These are phyloP conservation scores for Dimorphilus gyrociliatus DNA, from an alignment of 2,888 invertebrate species.

Conservation along the genomic window DNA sequence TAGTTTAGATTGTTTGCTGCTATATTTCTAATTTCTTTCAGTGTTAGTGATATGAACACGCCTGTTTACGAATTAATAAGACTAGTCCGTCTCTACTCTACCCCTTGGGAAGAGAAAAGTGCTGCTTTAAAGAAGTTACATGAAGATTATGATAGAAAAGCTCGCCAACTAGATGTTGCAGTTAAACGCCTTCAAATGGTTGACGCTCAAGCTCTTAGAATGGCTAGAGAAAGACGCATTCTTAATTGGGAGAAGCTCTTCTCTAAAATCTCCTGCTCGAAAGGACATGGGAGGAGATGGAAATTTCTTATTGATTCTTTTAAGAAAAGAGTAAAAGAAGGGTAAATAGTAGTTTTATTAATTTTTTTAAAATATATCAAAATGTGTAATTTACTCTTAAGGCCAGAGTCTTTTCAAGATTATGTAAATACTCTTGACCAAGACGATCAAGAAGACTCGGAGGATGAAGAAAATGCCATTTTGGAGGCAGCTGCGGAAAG, in stretches of 20 bases:
- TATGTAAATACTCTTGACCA: too few relatives aligned
- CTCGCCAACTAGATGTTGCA: slow-evolving; percentile 33
- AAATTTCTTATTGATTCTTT: slow-evolving; percentile 35
- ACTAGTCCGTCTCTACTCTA: slow-evolving; percentile 33
- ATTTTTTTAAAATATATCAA: background rate
- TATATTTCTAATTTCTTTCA: slow-evolving; percentile 9
- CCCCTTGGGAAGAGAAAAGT: slow-evolving; percentile 36
- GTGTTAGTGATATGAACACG: slow-evolving; percentile 31
- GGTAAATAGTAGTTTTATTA: slow-evolving; percentile 14
- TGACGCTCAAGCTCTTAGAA: slow-evolving; percentile 32
- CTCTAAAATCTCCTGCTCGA: slow-evolving; percentile 25
- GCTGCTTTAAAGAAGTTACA: slow-evolving; percentile 33
- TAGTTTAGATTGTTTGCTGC: background rate
- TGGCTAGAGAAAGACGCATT: slow-evolving; percentile 27
- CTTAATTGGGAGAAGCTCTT: slow-evolving; percentile 38
- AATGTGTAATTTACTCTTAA: too few relatives aligned
- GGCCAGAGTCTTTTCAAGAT: too few relatives aligned
- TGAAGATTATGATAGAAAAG: slow-evolving; percentile 34
- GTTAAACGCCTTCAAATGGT: slow-evolving; percentile 32
- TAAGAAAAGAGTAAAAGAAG: slow-evolving; percentile 30
- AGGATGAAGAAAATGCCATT: too few relatives aligned
- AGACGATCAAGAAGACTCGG: too few relatives aligned
- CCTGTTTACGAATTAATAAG: slow-evolving; percentile 32
- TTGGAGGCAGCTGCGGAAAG: too few relatives aligned
- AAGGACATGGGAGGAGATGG: slow-evolving; percentile 34